Conservation (phyloP, 2,888 invertebrate genomes). For the Rambutsinella grinnellia region DNA sequence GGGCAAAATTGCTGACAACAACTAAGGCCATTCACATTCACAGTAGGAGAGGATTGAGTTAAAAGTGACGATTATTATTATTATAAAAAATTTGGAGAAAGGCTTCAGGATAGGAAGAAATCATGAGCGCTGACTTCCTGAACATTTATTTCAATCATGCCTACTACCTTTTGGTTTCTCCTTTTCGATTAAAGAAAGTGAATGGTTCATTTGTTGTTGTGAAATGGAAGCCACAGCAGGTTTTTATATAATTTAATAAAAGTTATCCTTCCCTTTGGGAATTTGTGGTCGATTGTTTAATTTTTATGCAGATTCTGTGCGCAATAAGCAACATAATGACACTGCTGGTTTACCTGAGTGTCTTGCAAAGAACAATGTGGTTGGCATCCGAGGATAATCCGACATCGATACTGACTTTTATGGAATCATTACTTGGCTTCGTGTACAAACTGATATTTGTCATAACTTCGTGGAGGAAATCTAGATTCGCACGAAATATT, state of each 20-base stretch:
- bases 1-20: no score
- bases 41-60: no score
- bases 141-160: neutral
- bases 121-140: neutral
- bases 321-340: slow-evolving; percentile 2
- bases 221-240: no score
- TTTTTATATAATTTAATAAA: no score
- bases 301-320: slow-evolving; percentile 21
- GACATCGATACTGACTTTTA: neutral
- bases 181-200: no score
- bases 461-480: neutral
- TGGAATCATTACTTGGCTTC: neutral
- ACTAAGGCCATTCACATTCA: no score
- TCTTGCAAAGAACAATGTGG: neutral
- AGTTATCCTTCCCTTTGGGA: no score
- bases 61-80: no score
- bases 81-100: no score
- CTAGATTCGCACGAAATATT: neutral
- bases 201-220: no score
- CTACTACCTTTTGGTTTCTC: neutral
- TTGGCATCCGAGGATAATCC: neutral
- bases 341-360: neutral
- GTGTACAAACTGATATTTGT: neutral
- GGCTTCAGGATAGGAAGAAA: neutral
- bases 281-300: no score